A percentile compares a stretch with the other conserved stretches of the same genome.
Conservation (phyloP, 2,797 vertebrate genomes). For the Sebastes matsubarae region DNA sequence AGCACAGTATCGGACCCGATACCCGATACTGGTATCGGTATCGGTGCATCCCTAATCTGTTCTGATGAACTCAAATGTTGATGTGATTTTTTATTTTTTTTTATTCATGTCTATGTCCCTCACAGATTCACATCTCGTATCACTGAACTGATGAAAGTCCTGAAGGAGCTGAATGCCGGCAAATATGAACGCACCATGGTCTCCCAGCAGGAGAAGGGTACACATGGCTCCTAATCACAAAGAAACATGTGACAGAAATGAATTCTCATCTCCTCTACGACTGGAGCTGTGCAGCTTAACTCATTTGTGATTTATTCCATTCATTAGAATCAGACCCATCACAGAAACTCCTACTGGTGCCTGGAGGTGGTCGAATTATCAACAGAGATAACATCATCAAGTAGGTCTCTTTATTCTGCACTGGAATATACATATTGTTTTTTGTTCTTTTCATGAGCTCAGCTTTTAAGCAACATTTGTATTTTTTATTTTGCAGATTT, state of each 20-base stretch:
- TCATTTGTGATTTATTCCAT: constrained; percentile 26
- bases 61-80: neutral
- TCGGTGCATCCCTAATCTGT: too few relatives aligned
- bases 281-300: neutral
- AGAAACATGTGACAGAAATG: neutral
- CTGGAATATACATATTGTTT: neutral
- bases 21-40: too few relatives aligned
- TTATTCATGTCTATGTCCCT: neutral
- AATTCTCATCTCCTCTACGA: neutral
- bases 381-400: constrained; percentile 93
- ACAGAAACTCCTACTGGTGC: constrained; percentile 82
- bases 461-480: neutral
- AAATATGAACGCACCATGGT: constrained; percentile 98
- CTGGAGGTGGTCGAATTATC: constrained; percentile 91
- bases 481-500: constrained; percentile 83
- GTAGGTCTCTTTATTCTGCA: constrained; percentile 72
- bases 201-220: constrained; percentile 89
- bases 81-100: too few relatives aligned
- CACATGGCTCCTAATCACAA: neutral
- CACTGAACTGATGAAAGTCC: constrained; percentile 95
- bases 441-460: neutral
- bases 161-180: constrained; percentile 94
- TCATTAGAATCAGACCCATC: constrained; percentile 73
- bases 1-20: too few relatives aligned
- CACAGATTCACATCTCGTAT: constrained; percentile 94